These are phyloP conservation scores for Steatornis caripensis DNA, from an alignment of 2,113 vertebrate genomes.

Conservation along the genomic window DNA sequence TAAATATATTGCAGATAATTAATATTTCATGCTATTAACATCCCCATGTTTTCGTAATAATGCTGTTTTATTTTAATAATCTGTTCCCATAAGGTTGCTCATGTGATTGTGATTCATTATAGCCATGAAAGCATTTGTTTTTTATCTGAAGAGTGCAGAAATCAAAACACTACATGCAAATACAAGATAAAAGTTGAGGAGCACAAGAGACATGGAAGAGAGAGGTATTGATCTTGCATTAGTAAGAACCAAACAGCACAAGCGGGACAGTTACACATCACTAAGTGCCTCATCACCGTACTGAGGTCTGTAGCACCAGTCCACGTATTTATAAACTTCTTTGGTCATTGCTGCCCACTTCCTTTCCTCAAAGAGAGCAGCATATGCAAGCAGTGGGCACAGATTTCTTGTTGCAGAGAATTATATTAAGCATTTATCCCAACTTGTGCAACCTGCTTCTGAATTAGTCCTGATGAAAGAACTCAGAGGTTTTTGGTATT, in stretches of 20 bases:
- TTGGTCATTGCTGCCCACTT: neutral
- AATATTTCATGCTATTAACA: neutral
- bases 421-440: neutral
- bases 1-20: neutral
- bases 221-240: neutral
- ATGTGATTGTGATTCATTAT: neutral
- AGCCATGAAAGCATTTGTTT: neutral
- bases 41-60: neutral
- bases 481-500: fast-evolving
- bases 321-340: neutral
- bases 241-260: fast-evolving
- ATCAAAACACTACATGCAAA: neutral
- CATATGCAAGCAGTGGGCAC: neutral
- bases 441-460: neutral
- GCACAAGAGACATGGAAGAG: neutral
- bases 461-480: neutral
- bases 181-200: neutral
- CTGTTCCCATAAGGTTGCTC: neutral
- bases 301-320: neutral
- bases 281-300: neutral
- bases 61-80: neutral
- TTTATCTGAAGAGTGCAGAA: conserved; percentile 12
- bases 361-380: neutral
- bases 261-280: neutral
- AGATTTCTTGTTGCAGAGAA: neutral